These are phyloP conservation scores for Nomada hirtipes DNA, from an alignment of 2,888 invertebrate genomes.

Conservation along the genomic window DNA sequence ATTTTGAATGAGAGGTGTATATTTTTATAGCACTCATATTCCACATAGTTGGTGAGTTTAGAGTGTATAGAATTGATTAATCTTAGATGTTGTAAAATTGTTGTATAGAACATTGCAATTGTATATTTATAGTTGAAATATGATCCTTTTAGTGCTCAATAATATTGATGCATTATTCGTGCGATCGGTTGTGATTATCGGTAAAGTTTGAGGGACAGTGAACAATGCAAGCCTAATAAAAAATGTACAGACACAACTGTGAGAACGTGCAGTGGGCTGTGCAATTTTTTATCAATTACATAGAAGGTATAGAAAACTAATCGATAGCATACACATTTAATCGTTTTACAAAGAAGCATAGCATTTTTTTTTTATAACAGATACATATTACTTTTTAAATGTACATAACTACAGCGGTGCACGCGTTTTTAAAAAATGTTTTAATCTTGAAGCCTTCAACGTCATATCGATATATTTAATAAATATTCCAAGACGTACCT, in stretches of 20 bases:
- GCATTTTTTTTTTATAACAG: neutral
- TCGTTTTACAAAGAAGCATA: neutral
- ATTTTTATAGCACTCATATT: constrained; percentile 67
- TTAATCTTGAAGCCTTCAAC: neutral
- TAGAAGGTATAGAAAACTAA: neutral
- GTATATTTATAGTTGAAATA: constrained; percentile 49
- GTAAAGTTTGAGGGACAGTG: no score
- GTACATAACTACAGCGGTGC: neutral
- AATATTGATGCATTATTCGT: neutral
- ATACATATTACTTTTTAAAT: neutral
- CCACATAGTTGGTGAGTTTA: constrained; percentile 61
- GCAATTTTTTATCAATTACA: neutral
- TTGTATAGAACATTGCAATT: constrained; percentile 31
- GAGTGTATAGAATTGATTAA: constrained; percentile 44
- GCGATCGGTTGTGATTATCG: neutral
- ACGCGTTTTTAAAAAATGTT: neutral
- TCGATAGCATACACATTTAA: neutral
- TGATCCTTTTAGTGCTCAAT: constrained; percentile 45
- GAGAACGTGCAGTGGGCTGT: neutral
- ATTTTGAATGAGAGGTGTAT: constrained; percentile 61
- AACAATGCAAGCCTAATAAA: neutral
- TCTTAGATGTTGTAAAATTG: constrained; percentile 33
- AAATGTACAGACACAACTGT: neutral
- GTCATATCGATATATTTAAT: neutral
- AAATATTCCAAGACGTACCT: neutral